phyloP scores from a whole-genome alignment of 2,113 vertebrate species.

The Cyanoderma ruficeps region DNA sequence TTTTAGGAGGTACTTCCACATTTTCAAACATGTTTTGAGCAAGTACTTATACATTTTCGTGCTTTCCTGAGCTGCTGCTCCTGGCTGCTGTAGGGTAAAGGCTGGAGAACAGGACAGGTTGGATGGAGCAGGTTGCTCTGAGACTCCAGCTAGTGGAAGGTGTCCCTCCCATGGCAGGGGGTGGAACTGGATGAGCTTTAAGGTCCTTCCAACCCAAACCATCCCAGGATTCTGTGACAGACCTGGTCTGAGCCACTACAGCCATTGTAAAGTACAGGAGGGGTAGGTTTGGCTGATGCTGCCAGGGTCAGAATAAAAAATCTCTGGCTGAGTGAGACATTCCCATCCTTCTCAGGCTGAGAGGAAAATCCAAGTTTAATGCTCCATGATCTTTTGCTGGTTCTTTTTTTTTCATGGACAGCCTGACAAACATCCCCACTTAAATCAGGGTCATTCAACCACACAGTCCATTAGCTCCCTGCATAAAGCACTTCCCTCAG shows the following conservation, averaged over 20 bases:
- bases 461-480: background rate
- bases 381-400: background rate
- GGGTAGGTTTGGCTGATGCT: background rate
- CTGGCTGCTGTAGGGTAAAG: background rate
- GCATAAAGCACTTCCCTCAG: background rate
- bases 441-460: background rate
- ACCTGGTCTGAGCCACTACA: background rate
- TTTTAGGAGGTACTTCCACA: background rate
- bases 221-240: background rate
- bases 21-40: background rate
- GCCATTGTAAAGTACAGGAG: fast-evolving
- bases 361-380: fast-evolving
- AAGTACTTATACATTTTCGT: background rate
- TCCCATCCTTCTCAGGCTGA: background rate
- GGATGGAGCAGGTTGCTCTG: background rate
- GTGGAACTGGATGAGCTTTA: background rate
- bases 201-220: background rate
- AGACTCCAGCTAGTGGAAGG: background rate
- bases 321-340: background rate
- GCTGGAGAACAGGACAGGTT: background rate
- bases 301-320: background rate
- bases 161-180: background rate
- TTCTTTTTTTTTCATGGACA: background rate
- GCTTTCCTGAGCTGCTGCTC: background rate
- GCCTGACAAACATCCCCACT: background rate